phyloP scores from a whole-genome alignment of 2,888 invertebrate species.

The Odontothrips loti region DNA sequence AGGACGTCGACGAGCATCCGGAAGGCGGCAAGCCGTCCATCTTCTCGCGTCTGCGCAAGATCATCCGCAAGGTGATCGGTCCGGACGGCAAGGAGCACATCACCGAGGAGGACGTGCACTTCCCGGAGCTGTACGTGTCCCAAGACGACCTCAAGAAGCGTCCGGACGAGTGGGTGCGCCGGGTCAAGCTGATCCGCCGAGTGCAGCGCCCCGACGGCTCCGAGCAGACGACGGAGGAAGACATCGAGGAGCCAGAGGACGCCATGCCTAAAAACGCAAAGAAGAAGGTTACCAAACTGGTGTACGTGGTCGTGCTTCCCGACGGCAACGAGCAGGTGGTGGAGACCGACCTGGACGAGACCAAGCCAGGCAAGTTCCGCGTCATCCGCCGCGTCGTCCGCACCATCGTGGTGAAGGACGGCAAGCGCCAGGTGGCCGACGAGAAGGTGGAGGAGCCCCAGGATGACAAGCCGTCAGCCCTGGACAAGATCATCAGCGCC shows the following conservation, averaged over 20 bases:
- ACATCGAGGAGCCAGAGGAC: not conserved
- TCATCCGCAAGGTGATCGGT: not conserved
- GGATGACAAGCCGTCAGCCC: not conserved
- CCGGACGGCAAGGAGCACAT: not conserved
- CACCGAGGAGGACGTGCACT: not conserved
- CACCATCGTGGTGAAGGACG: not conserved
- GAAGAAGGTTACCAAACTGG: not conserved
- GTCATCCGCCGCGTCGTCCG: not conserved
- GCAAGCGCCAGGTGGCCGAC: not conserved
- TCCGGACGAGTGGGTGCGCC: not conserved
- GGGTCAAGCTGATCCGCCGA: not conserved
- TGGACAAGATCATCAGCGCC: constrained; percentile 11
- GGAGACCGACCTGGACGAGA: not conserved
- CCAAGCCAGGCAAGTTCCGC: not conserved
- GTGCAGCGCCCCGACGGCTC: not conserved
- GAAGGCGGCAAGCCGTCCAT: not conserved
- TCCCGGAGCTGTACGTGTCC: constrained; percentile 4
- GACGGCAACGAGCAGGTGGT: not conserved
- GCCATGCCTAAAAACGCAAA: not conserved
- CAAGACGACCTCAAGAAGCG: not conserved
- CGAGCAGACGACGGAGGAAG: not conserved
- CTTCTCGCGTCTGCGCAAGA: not conserved
- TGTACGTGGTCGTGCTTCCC: not conserved
- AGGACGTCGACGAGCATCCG: not conserved
- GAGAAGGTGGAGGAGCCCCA: constrained; percentile 9